Evolutionary conservation across 2,888 invertebrate genomes (phyloP), one percentile per base, ranked within the genome.

Genomic region (Machimus rusticus): DNA sequence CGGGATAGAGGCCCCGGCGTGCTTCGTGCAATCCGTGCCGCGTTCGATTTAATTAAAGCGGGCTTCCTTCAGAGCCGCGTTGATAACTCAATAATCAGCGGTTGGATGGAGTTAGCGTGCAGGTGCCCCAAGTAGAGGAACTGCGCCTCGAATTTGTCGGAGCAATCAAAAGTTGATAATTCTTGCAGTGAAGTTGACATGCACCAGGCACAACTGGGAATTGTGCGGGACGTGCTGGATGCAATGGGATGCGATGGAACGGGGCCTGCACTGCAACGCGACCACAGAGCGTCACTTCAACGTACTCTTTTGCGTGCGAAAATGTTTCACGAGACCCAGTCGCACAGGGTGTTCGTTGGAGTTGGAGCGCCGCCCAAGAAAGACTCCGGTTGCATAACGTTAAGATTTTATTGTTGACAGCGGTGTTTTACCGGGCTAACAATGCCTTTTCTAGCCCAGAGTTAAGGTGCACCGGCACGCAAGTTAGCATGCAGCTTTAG

Each of bases 391-490:
- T 43, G 57, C 57, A 82, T 82, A 57, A 82, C 23, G 82, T 82
- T 66, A 9, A 39, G 51, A 82, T 23, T 82, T 82, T 82, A 82
- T 57, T 82, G 82, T 66, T 82, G 82, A 82, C 82, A 82, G 82
- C 82, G 12, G 57, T 55, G 82, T 82, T 82, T 82, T 82, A 66
- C 37, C 57, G n/a, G 37, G 66, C 57, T 31, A 82, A 37, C 37
- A 37, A 28, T 79, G 23, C 51, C 31, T 31, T 12, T 46, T 46
- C 43, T 16, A 16, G 23, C 16, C 57, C 16, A 66, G 57, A 82
- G 82, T 82, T 82, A 82, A 14, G 66, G 82, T 82, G 66, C 66
- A 82, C 9, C 55, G n/a, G 82, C 82, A 82, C 82, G 82, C 82
- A 82, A 82, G 57, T n/a, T 82, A 9, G 81, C 81, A 81, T 81